Conservation (phyloP, 30 jellyfish, hydroid and myxozoan genomes). For the Cassiopea xamachana region DNA sequence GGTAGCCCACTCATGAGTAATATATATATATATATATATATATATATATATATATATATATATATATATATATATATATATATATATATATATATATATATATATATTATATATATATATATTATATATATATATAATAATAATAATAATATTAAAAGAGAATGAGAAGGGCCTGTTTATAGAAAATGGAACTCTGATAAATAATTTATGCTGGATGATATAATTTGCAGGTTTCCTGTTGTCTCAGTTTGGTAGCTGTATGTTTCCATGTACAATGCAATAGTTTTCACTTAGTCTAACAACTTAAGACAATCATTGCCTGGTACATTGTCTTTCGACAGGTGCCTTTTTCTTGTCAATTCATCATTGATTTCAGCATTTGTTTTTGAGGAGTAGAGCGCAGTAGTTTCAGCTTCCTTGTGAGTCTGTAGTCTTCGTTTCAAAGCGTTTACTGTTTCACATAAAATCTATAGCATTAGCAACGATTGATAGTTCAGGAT, state of each 20-base stretch:
- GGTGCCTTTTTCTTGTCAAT: not conserved
- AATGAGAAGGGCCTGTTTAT: not conserved
- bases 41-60: no score
- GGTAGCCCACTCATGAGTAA: no score
- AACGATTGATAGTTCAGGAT: not conserved
- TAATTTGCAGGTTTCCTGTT: conserved; percentile 9
- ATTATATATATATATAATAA: no score
- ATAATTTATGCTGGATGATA: not conserved
- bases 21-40: no score
- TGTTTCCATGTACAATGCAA: not conserved
- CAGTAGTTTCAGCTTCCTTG: not conserved
- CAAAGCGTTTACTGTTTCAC: not conserved
- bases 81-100: no score
- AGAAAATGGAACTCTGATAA: not conserved
- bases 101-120: no score
- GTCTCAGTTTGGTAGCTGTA: conserved; percentile 9
- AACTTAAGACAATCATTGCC: not conserved
- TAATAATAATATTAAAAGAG: no score
- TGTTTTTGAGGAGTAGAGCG: not conserved
- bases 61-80: no score
- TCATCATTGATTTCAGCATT: not conserved
- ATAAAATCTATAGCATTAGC: not conserved
- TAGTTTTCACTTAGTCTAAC: not conserved
- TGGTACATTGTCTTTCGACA: not conserved
- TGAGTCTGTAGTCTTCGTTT: not conserved